These are phyloP conservation scores for Ptilodon capucinus DNA, from an alignment of 2,888 invertebrate genomes.

Conservation along the genomic window DNA sequence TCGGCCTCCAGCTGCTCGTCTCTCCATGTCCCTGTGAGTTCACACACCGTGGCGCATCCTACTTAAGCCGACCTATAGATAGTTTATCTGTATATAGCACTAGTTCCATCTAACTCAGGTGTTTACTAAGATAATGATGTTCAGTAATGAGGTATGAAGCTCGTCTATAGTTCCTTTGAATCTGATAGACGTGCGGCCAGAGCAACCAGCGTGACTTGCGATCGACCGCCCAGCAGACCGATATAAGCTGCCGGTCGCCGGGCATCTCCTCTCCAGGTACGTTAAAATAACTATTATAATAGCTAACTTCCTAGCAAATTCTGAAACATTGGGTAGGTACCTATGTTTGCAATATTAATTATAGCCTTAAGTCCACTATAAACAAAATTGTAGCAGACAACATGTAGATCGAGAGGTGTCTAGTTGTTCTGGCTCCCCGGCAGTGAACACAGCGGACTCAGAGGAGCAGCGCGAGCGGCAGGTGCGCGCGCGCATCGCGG, in stretches of 20 bases:
- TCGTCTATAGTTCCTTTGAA: background rate
- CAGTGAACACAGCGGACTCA: conserved; percentile 22
- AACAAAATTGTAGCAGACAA: too few relatives aligned
- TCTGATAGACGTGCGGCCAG: conserved; percentile 22
- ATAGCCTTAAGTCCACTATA: too few relatives aligned
- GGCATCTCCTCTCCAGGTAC: conserved; percentile 55
- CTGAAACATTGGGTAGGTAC: too few relatives aligned
- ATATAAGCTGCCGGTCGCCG: conserved; percentile 65
- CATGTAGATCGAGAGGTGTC: too few relatives aligned
- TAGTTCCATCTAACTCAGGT: too few relatives aligned
- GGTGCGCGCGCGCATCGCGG: conserved; percentile 55
- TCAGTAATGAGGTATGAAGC: too few relatives aligned
- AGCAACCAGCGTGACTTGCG: conserved; percentile 48
- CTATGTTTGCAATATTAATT: too few relatives aligned
- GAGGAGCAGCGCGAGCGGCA: conserved; percentile 50
- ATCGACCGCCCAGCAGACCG: conserved; percentile 67
- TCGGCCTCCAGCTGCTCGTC: conserved; percentile 69
- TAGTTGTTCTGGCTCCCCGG: background rate
- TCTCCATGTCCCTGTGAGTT: conserved; percentile 46
- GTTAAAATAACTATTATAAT: background rate
- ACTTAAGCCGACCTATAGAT: too few relatives aligned
- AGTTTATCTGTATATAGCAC: too few relatives aligned
- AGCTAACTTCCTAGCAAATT: too few relatives aligned
- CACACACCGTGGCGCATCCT: background rate
- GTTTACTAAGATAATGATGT: too few relatives aligned